Conservation (phyloP, 2,797 vertebrate genomes). For the Chrysocyon brachyurus region DNA sequence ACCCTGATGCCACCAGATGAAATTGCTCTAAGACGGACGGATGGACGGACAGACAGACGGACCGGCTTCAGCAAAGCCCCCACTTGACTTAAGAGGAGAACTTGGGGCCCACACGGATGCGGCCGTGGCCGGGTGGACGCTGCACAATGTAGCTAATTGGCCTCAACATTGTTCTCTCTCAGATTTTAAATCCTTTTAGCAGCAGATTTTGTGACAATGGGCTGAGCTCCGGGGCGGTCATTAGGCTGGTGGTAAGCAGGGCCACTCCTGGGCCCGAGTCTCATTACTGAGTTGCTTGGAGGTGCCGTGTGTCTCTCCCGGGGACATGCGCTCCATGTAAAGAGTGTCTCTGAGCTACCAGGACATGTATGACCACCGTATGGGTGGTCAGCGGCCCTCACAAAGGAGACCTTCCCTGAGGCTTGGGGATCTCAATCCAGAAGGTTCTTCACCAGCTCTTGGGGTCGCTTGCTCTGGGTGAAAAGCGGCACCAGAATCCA, state of each 20-base stretch:
- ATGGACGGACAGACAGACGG: rapidly evolving
- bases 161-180: neutral
- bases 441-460: slow-evolving; percentile 92
- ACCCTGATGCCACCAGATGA: neutral
- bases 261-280: rapidly evolving
- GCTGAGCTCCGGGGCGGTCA: neutral
- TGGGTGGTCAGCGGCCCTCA: slow-evolving; percentile 88
- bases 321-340: neutral
- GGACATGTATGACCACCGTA: slow-evolving; percentile 88
- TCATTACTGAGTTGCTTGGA: neutral
- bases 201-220: neutral
- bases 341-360: slow-evolving; percentile 67
- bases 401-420: slow-evolving; percentile 87
- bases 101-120: rapidly evolving
- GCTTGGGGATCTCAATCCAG: slow-evolving; percentile 83
- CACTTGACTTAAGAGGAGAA: neutral
- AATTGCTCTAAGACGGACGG: rapidly evolving
- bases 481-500: slow-evolving; percentile 91
- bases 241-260: neutral
- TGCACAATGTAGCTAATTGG: neutral
- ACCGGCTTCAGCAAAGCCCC: neutral
- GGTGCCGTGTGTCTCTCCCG: neutral
- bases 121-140: neutral
- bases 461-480: slow-evolving; percentile 88
- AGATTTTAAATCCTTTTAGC: slow-evolving; percentile 47